Evolutionary conservation across 1,140 invertebrate species (phyloP).

Genomic region (Phymorhynchus buccinoides): DNA sequence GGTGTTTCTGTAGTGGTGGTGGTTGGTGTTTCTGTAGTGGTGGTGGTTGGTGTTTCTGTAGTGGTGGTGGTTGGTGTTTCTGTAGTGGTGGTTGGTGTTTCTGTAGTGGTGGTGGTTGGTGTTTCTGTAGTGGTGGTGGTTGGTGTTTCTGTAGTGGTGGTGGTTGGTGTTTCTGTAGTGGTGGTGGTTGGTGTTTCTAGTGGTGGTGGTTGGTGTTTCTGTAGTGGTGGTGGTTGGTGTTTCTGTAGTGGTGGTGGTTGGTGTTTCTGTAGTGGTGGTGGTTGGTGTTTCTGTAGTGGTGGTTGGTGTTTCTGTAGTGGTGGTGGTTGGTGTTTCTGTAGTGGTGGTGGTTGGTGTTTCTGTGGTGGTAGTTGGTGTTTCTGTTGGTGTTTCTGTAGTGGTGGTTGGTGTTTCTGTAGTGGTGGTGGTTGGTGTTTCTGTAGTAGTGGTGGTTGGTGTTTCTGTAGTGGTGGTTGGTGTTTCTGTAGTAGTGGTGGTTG

Average conservation of each 20-base stretch:
- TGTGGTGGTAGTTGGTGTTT: constrained; percentile 1
- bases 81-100: too few relatives aligned
- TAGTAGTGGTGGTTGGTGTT: constrained; percentile 11
- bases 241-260: neutral
- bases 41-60: too few relatives aligned
- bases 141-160: constrained; percentile 8
- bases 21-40: neutral
- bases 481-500: neutral
- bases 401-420: too few relatives aligned
- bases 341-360: constrained; percentile 1
- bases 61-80: neutral
- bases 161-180: neutral
- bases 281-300: neutral
- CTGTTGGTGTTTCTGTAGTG: neutral
- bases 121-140: constrained; percentile 23
- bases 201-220: neutral
- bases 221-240: neutral
- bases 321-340: neutral
- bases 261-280: neutral
- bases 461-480: neutral
- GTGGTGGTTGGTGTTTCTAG: neutral
- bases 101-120: neutral
- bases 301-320: constrained; percentile 5
- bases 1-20: constrained; percentile 15
- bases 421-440: constrained; percentile 23